Base-by-base conservation (phyloP, 2,113 vertebrate species). In the Aix galericulata region DNA sequence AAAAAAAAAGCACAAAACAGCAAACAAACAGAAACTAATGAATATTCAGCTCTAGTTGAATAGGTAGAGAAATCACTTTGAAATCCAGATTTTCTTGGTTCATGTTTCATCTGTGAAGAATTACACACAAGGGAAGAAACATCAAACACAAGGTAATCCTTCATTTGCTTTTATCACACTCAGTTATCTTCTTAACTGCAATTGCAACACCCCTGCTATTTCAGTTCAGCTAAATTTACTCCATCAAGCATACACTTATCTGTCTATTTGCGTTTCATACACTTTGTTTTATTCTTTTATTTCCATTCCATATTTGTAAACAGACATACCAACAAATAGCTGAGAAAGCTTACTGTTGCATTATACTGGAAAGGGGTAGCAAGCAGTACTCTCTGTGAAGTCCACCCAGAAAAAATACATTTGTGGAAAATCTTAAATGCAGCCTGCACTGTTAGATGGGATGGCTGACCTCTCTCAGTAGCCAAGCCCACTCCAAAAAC, bases 211-310 rank as follows among this genome's bases (percentile, higher is more conserved):
- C 52, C 56, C 53, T 90, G 59, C 64, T 96, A 46, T 90, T 95
- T 93, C 86, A 91, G 17, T 91, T 93, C 80, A 72, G 60, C 69
- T 79, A 32, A 71, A 93, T 95, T 81, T 90, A 96, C 95, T 96
- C 82, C 40, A 64, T 59, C 71, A 44, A 66, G 69, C 66, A 23
- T 26, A 38, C 44, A 42, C 34, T 89, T 91, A 86, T 10, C 80
- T 60, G 48, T 92, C 66, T 92, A 62, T 86, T 58, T 88, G 75
- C 63, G 44, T 92, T 88, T 88, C 77, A 75, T 58, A 77, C 23
- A 14, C 42, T 79, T 87, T 62, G 64, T 84, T 94, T 95, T 90
- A 68, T 87, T 82, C 64, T 12, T 60, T 53, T 67, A 75, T 91
- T 94, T 88, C 72, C 42, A 53, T 91, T 96, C 83, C 29, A 64